phyloP scores from a whole-genome alignment of 2,113 vertebrate genomes.

The Misgurnus mizolepis region DNA sequence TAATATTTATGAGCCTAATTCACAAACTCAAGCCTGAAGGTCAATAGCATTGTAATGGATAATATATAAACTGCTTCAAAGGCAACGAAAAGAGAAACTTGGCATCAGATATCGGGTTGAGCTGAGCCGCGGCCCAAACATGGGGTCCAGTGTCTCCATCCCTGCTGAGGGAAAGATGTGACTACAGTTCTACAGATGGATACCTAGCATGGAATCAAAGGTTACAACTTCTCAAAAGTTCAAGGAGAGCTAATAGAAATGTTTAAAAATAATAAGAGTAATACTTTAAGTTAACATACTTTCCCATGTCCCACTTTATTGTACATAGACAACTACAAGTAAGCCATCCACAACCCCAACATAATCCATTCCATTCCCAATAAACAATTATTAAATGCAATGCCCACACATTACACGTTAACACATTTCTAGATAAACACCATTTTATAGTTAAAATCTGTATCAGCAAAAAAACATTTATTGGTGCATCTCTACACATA shows the following conservation, averaged over 20 bases:
- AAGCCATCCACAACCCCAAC: too few relatives aligned
- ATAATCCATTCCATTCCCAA: too few relatives aligned
- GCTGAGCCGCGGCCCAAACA: conserved; percentile 23
- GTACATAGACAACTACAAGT: too few relatives aligned
- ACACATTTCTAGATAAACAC: too few relatives aligned
- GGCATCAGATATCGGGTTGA: neutral
- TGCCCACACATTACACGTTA: too few relatives aligned
- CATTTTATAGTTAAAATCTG: too few relatives aligned
- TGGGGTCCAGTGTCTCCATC: conserved; percentile 1
- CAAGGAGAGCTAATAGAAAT: neutral
- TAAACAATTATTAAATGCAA: too few relatives aligned
- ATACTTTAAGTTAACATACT: too few relatives aligned
- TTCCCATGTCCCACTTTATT: too few relatives aligned
- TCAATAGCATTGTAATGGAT: neutral
- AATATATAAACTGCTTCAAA: conserved; percentile 20
- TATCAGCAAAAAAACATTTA: too few relatives aligned
- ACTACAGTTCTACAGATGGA: conserved; percentile 25
- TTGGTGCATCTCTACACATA: too few relatives aligned
- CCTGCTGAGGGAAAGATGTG: conserved; percentile 17
- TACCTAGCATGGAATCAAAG: conserved; percentile 7
- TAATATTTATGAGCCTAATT: conserved; percentile 10
- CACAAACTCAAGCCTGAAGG: conserved; percentile 16
- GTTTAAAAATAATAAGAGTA: neutral
- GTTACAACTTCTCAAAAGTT: neutral
- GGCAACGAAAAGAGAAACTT: conserved; percentile 25